A percentile compares a stretch with the other conserved stretches of the same genome.
These are phyloP conservation scores for Siphamia tubifer DNA, from an alignment of 2,113 vertebrate genomes.

Conservation along the genomic window DNA sequence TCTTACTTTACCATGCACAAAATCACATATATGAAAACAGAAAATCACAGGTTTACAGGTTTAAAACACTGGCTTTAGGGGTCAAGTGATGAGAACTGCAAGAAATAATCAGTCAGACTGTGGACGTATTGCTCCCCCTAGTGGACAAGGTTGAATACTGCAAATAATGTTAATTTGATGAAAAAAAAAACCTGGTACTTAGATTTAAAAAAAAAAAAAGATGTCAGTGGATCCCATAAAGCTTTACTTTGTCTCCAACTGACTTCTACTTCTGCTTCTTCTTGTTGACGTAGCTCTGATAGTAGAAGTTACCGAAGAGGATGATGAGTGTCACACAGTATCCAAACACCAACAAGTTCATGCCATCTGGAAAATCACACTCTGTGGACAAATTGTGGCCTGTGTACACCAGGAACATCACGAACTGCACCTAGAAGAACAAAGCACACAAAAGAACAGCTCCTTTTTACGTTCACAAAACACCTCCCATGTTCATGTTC, in stretches of 20 bases:
- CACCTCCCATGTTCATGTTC: background rate
- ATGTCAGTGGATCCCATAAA: background rate
- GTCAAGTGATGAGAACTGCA: background rate
- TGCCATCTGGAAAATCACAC: slow-evolving; percentile 72
- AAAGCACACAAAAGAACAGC: background rate
- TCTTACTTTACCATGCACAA: background rate
- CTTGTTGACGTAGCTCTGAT: slow-evolving; percentile 61
- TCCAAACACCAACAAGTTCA: slow-evolving; percentile 70
- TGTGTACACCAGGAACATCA: slow-evolving; percentile 76
- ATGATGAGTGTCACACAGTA: slow-evolving; percentile 77
- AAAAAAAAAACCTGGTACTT: background rate
- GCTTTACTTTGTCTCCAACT: background rate
- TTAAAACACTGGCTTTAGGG: background rate
- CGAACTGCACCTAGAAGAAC: slow-evolving; percentile 81
- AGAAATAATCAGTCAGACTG: background rate
- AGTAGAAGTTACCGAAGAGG: slow-evolving; percentile 81
- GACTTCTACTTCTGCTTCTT: slow-evolving; percentile 70
- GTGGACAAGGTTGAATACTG: slow-evolving; percentile 33
- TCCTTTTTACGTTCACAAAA: background rate
- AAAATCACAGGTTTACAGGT: background rate
- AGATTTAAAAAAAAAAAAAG: background rate
- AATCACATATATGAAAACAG: background rate
- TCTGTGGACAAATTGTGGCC: slow-evolving; percentile 78
- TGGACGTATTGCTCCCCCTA: slow-evolving; percentile 52
- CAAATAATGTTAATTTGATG: background rate